Conservation (phyloP, 2,113 vertebrate species). For the Orycteropus afer region DNA sequence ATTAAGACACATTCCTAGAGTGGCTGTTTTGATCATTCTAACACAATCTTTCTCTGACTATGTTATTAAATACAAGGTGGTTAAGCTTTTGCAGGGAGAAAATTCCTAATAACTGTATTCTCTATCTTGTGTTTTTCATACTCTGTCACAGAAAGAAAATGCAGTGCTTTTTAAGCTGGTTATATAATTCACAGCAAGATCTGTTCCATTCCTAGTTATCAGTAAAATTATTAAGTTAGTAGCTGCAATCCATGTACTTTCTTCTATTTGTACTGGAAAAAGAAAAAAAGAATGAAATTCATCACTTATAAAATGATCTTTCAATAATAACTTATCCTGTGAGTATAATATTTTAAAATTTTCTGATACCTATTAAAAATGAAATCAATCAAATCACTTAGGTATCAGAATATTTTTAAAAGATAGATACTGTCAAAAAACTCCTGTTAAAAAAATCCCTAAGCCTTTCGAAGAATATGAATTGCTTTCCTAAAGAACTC, state of each 20-base stretch:
- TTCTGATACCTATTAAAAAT: constrained; percentile 78
- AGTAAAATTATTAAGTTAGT: constrained; percentile 77
- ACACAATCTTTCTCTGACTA: constrained; percentile 61
- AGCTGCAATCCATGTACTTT: constrained; percentile 72
- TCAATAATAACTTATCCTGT: constrained; percentile 82
- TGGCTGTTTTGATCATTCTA: constrained; percentile 63
- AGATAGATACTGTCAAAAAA: constrained; percentile 79
- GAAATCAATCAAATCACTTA: constrained; percentile 79
- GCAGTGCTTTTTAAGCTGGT: constrained; percentile 78
- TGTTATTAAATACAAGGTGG: constrained; percentile 38
- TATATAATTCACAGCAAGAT: constrained; percentile 79
- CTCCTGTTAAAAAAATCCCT: constrained; percentile 75
- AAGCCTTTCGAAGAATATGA: constrained; percentile 67
- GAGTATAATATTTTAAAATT: constrained; percentile 82
- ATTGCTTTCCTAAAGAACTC: constrained; percentile 49
- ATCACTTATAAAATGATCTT: constrained; percentile 81
- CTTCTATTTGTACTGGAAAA: constrained; percentile 77
- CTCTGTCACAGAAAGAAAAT: constrained; percentile 66
- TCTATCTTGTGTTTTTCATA: constrained; percentile 68
- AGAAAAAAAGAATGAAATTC: constrained; percentile 80
- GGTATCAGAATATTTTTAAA: constrained; percentile 78
- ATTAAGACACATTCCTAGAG: constrained; percentile 66
- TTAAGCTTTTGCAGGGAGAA: constrained; percentile 49
- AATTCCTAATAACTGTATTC: constrained; percentile 47
- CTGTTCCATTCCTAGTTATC: constrained; percentile 81